phyloP scores from a whole-genome alignment of 2,113 vertebrate genomes.

The Callospermophilus lateralis region DNA sequence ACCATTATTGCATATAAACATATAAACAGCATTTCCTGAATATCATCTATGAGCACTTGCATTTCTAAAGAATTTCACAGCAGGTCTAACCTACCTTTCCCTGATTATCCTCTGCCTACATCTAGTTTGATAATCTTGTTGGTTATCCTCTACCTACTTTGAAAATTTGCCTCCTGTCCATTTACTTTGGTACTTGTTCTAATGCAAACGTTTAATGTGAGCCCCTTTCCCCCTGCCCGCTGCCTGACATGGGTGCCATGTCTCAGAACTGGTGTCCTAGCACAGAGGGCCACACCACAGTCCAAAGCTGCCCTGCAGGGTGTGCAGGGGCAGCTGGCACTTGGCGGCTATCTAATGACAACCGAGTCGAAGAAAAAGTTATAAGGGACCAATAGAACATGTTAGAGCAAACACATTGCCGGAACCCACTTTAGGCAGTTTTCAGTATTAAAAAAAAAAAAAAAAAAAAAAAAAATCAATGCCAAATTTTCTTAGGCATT shows the following conservation, averaged over 20 bases:
- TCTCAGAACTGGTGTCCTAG: background rate
- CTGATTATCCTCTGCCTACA: background rate
- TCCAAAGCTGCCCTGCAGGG: background rate
- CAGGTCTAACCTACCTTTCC: background rate
- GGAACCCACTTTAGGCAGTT: background rate
- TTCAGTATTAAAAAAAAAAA: background rate
- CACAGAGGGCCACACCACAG: background rate
- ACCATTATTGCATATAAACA: background rate
- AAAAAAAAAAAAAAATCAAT: background rate
- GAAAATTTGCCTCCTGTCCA: background rate
- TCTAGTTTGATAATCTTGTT: background rate
- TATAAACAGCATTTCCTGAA: background rate
- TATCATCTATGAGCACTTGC: background rate
- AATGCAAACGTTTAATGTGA: no score
- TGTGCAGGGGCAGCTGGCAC: background rate
- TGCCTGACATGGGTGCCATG: background rate
- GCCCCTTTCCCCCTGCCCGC: background rate
- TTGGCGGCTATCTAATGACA: background rate
- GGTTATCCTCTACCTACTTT: background rate
- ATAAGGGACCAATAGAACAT: accelerated
- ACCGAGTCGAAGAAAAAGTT: background rate
- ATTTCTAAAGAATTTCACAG: background rate
- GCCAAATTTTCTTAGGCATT: background rate
- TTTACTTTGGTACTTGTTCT: background rate
- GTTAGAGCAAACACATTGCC: background rate